Evolutionary conservation across 2,888 invertebrate genomes (phyloP).

Genomic region (Phragmatobia fuliginosa): DNA sequence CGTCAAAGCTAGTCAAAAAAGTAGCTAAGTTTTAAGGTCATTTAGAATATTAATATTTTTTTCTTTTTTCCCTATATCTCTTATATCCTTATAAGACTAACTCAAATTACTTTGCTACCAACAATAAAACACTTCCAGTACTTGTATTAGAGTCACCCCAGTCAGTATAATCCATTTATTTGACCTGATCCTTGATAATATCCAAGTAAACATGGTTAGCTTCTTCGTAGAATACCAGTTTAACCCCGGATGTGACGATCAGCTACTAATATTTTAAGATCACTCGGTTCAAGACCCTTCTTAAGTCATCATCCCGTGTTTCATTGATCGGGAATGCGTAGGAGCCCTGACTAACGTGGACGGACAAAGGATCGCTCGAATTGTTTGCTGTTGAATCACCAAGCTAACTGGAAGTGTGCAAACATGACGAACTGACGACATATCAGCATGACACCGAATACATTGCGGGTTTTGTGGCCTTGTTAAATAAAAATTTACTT

Average conservation of each 20-base stretch:
- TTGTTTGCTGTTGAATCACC: slow-evolving; percentile 52
- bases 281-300: slow-evolving; percentile 30
- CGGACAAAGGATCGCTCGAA: slow-evolving; percentile 53
- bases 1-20: too few species aligned
- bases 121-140: too few species aligned
- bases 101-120: not conserved
- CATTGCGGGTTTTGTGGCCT: slow-evolving; percentile 36
- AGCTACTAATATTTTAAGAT: slow-evolving; percentile 40
- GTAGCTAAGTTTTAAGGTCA: too few species aligned
- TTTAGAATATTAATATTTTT: too few species aligned
- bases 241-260: slow-evolving; percentile 48
- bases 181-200: slow-evolving; percentile 26
- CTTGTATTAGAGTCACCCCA: too few species aligned
- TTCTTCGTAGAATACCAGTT: slow-evolving; percentile 34
- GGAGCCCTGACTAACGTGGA: slow-evolving; percentile 60
- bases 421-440: slow-evolving; percentile 41
- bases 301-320: slow-evolving; percentile 51
- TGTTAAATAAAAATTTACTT: not conserved
- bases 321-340: slow-evolving; percentile 64
- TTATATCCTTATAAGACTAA: not conserved
- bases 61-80: too few species aligned
- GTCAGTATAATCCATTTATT: too few species aligned
- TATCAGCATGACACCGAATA: slow-evolving; percentile 19
- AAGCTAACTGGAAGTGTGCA: slow-evolving; percentile 40
- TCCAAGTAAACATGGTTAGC: slow-evolving; percentile 33